phyloP scores from a whole-genome alignment of 2,797 vertebrate genomes.

The Denticeps clupeoides region DNA sequence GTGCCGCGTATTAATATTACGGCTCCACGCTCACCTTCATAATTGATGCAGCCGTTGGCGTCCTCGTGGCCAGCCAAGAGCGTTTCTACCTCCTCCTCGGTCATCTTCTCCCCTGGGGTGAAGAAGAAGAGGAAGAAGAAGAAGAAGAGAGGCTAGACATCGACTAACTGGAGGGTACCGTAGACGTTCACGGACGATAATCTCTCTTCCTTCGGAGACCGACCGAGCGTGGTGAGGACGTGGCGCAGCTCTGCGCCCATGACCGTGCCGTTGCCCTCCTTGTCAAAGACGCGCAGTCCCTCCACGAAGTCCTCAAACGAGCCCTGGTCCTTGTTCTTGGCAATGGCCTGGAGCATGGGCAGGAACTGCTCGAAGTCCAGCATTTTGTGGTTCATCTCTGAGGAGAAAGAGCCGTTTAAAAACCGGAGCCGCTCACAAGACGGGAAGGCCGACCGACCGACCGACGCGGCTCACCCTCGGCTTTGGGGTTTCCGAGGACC shows the following conservation, averaged over 20 bases:
- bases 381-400: constrained; percentile 85
- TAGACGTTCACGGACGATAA: not conserved
- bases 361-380: constrained; percentile 92
- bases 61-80: constrained; percentile 86
- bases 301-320: constrained; percentile 90
- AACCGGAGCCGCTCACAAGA: too few relatives aligned
- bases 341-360: constrained; percentile 88
- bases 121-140: too few relatives aligned
- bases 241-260: constrained; percentile 94
- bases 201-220: too few relatives aligned
- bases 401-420: constrained; percentile 3
- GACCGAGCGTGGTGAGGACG: constrained; percentile 86
- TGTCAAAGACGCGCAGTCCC: constrained; percentile 89
- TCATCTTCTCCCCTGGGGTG: constrained; percentile 82
- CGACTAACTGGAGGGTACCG: not conserved
- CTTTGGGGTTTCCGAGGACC: constrained; percentile 87
- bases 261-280: constrained; percentile 91
- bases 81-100: constrained; percentile 87
- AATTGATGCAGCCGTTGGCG: constrained; percentile 90
- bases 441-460: not conserved
- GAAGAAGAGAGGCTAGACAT: not conserved
- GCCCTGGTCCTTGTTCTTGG: constrained; percentile 94
- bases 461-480: constrained; percentile 65
- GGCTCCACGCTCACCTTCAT: constrained; percentile 70
- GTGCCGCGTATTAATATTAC: too few relatives aligned